Conservation (phyloP, 2,888 invertebrate genomes). For the Dexiosoma caninum region DNA sequence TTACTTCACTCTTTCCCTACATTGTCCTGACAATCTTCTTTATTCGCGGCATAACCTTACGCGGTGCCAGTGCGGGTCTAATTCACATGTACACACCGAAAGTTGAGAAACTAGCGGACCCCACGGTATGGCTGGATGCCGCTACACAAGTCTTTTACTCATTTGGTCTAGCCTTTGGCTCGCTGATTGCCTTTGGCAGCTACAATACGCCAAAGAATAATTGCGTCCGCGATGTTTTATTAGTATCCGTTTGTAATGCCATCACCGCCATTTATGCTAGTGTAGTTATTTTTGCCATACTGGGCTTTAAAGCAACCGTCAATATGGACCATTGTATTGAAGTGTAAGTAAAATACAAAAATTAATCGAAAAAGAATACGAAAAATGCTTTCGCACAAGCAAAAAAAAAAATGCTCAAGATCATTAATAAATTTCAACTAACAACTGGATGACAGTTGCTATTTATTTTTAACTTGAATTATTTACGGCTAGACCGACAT, state of each 20-base stretch:
- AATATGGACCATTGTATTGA: constrained; percentile 91
- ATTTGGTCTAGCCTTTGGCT: constrained; percentile 95
- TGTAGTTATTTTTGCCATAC: constrained; percentile 95
- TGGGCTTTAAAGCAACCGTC: constrained; percentile 96
- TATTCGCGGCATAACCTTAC: constrained; percentile 90
- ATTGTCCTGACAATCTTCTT: constrained; percentile 96
- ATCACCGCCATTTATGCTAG: constrained; percentile 96
- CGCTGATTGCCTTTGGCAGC: constrained; percentile 95
- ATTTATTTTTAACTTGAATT: constrained; percentile 25
- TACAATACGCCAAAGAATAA: constrained; percentile 97
- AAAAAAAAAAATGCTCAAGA: constrained; percentile 33
- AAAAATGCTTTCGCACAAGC: neutral
- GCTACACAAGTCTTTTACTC: constrained; percentile 98
- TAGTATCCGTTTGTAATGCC: constrained; percentile 95
- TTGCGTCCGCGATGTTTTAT: constrained; percentile 92
- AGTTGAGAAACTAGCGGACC: constrained; percentile 90
- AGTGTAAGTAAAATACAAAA: constrained; percentile 80
- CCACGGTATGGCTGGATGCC: constrained; percentile 96
- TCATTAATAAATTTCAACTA: constrained; percentile 33
- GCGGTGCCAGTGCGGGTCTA: constrained; percentile 91
- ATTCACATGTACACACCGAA: constrained; percentile 95
- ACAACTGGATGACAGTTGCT: neutral
- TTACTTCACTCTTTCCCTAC: constrained; percentile 97
- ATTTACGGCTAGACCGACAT: constrained; percentile 19
- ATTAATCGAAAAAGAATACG: no score